phyloP scores from a whole-genome alignment of 2,797 vertebrate genomes.

The Emys orbicularis region DNA sequence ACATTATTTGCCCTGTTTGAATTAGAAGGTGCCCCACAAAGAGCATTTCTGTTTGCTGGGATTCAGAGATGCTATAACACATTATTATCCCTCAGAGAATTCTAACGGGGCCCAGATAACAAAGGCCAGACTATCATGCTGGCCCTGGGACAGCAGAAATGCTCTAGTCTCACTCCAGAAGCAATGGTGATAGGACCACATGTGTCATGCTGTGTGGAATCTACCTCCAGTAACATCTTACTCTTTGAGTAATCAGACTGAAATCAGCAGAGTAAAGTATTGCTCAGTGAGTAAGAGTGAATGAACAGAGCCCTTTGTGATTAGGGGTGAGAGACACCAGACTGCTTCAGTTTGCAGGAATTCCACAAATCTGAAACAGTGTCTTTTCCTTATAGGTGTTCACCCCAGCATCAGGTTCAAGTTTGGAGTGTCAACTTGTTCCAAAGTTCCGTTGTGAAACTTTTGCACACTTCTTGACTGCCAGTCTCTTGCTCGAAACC shows the following conservation, averaged over 20 bases:
- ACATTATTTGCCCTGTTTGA: background rate
- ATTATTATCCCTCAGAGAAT: background rate
- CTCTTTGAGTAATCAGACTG: background rate
- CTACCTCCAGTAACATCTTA: slow-evolving; percentile 1
- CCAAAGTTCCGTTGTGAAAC: slow-evolving; percentile 40
- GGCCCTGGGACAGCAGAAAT: background rate
- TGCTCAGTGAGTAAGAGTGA: background rate
- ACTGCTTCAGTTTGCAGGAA: background rate
- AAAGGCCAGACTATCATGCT: background rate
- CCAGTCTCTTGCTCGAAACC: slow-evolving; percentile 48
- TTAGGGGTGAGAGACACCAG: background rate
- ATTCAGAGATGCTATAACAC: background rate
- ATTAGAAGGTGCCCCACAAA: background rate
- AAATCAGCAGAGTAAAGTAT: background rate
- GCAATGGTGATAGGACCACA: background rate
- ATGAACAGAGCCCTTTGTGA: background rate
- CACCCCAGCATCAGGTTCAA: background rate
- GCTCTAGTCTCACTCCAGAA: background rate
- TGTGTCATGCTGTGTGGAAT: background rate
- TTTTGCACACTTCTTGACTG: slow-evolving; percentile 35
- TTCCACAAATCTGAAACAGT: background rate
- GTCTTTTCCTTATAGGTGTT: slow-evolving; percentile 5
- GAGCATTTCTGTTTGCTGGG: background rate
- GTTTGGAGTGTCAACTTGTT: background rate
- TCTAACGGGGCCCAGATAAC: background rate